A percentile compares a stretch with the other conserved stretches of the same genome.
These are phyloP conservation scores for Pterois miles DNA, from an alignment of 2,797 vertebrate species.

Conservation along the genomic window DNA sequence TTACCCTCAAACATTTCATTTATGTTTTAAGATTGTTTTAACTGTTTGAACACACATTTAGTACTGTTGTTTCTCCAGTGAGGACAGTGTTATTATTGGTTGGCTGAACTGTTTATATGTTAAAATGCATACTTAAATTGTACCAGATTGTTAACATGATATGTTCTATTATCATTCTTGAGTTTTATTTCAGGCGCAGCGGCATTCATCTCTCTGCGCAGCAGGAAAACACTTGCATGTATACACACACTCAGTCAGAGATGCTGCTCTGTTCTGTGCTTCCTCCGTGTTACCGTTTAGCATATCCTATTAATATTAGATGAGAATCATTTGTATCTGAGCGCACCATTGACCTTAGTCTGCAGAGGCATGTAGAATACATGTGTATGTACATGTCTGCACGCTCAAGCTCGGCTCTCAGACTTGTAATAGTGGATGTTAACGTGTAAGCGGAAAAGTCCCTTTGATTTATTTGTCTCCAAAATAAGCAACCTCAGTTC, in stretches of 20 bases:
- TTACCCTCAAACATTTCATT: not conserved
- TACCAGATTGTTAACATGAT: slow-evolving; percentile 19
- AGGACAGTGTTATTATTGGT: not conserved
- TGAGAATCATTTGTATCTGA: slow-evolving; percentile 81
- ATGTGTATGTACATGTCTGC: slow-evolving; percentile 40
- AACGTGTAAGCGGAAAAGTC: not conserved
- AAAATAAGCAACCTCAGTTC: not conserved
- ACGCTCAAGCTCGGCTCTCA: slow-evolving; percentile 1
- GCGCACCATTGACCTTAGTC: slow-evolving; percentile 71
- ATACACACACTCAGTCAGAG: slow-evolving; percentile 34
- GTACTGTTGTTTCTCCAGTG: not conserved
- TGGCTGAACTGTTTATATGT: slow-evolving; percentile 22
- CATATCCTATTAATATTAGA: slow-evolving; percentile 85
- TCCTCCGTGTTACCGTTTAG: slow-evolving; percentile 67
- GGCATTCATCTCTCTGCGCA: slow-evolving; percentile 20
- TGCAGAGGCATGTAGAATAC: slow-evolving; percentile 58
- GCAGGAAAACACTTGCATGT: slow-evolving; percentile 22
- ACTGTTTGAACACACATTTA: not conserved
- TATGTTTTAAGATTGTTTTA: not conserved
- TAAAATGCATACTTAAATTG: slow-evolving; percentile 17
- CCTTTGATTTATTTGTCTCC: not conserved
- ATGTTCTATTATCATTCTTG: slow-evolving; percentile 28
- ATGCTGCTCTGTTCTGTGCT: slow-evolving; percentile 34
- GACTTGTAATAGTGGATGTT: slow-evolving; percentile 4
- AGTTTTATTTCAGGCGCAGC: slow-evolving; percentile 37